Evolutionary conservation across 2,888 invertebrate genomes (phyloP).

Genomic region (Trimorus sp.): DNA sequence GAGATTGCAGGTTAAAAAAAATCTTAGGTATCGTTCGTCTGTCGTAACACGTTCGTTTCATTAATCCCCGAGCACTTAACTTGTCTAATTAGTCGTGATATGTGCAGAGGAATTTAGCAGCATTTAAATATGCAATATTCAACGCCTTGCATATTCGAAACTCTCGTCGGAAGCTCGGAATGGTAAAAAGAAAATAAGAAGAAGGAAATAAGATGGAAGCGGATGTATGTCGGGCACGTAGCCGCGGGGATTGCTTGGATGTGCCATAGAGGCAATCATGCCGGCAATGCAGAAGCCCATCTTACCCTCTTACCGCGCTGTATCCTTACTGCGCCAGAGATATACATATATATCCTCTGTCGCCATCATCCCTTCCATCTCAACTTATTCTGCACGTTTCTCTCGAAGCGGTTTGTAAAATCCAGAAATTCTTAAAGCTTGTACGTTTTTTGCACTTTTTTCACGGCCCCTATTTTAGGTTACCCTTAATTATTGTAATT

Average conservation of each 20-base stretch:
- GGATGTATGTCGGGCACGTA: constrained; percentile 82
- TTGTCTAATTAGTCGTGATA: constrained; percentile 75
- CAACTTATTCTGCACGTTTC: constrained; percentile 60
- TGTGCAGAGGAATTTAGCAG: constrained; percentile 71
- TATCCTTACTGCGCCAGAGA: constrained; percentile 67
- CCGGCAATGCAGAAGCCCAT: constrained; percentile 80
- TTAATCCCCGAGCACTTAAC: constrained; percentile 69
- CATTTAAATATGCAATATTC: constrained; percentile 76
- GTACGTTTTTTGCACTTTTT: constrained; percentile 55
- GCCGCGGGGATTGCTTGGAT: constrained; percentile 82
- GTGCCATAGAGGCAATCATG: constrained; percentile 82
- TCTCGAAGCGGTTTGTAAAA: constrained; percentile 69
- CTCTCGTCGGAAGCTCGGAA: constrained; percentile 62
- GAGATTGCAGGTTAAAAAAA: constrained; percentile 34
- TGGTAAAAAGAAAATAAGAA: constrained; percentile 67
- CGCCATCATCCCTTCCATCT: constrained; percentile 64
- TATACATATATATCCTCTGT: constrained; percentile 63
- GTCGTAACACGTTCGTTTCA: constrained; percentile 65
- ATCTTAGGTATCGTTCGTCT: constrained; percentile 49
- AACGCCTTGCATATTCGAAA: constrained; percentile 76
- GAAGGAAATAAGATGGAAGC: constrained; percentile 70
- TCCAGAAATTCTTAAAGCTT: constrained; percentile 67
- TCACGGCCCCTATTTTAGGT: constrained; percentile 12
- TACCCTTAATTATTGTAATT: background rate
- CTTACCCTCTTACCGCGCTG: constrained; percentile 78